These are phyloP conservation scores for Lasioglossum marginatum DNA, from an alignment of 2,888 invertebrate genomes.

Conservation along the genomic window DNA sequence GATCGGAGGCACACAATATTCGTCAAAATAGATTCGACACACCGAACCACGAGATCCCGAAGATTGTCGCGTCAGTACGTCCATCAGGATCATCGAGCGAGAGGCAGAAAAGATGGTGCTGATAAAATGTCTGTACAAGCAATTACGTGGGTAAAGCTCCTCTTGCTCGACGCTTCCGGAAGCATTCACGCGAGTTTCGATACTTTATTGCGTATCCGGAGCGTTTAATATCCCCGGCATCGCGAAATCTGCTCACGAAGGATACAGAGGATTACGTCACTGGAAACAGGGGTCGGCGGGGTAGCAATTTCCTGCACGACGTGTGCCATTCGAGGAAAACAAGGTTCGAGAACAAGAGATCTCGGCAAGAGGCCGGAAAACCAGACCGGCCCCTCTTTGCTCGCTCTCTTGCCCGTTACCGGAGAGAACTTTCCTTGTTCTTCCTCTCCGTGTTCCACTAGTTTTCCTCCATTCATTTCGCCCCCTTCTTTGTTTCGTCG, in stretches of 20 bases:
- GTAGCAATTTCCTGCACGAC: constrained; percentile 67
- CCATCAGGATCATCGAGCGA: not conserved
- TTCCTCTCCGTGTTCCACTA: not conserved
- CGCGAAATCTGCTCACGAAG: constrained; percentile 55
- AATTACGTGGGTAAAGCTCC: constrained; percentile 35
- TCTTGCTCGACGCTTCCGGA: constrained; percentile 16
- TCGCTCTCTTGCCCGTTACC: not conserved
- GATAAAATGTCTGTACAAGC: constrained; percentile 16
- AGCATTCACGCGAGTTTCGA: constrained; percentile 46
- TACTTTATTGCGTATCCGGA: constrained; percentile 49
- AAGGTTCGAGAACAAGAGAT: constrained; percentile 61
- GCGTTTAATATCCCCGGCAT: constrained; percentile 53
- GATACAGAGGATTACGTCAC: constrained; percentile 51
- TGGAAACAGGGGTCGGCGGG: constrained; percentile 18
- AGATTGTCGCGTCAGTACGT: not conserved
- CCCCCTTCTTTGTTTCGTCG: not conserved
- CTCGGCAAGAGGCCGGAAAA: constrained; percentile 55
- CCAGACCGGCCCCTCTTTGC: constrained; percentile 8
- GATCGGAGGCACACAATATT: not conserved
- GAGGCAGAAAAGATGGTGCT: not conserved
- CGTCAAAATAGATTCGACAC: not conserved
- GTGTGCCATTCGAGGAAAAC: constrained; percentile 64
- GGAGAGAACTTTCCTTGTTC: not conserved
- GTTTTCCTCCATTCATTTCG: not conserved
- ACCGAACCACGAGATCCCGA: not conserved